phyloP scores from a whole-genome alignment of 2,888 invertebrate genomes.

The Oscheius sp. region DNA sequence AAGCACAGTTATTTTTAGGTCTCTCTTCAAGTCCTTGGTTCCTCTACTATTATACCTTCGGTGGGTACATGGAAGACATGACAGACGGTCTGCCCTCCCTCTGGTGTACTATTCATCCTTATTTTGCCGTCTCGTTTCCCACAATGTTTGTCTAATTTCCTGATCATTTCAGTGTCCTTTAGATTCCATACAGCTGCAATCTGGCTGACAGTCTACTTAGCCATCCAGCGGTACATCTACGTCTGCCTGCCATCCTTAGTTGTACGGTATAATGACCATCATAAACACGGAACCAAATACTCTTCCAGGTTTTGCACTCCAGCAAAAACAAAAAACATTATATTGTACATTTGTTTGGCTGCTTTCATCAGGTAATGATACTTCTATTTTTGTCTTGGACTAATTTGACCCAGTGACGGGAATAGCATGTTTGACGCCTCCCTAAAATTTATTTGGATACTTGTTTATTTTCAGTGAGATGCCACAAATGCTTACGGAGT shows the following conservation, averaged over 20 bases:
- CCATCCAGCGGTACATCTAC: constrained; percentile 89
- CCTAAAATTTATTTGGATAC: neutral
- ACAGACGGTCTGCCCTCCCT: constrained; percentile 36
- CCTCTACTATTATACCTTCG: constrained; percentile 56
- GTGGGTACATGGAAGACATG: constrained; percentile 34
- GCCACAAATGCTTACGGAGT: constrained; percentile 35
- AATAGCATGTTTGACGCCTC: too few relatives aligned
- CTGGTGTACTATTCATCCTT: constrained; percentile 73
- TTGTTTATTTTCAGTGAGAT: constrained; percentile 32
- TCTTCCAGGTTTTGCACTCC: constrained; percentile 38
- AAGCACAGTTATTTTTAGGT: constrained; percentile 35
- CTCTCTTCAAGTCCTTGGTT: constrained; percentile 52
- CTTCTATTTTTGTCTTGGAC: neutral
- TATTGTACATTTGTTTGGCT: constrained; percentile 32
- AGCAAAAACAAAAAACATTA: constrained; percentile 28
- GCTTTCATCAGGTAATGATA: constrained; percentile 32
- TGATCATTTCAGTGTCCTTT: neutral
- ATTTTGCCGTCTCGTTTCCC: constrained; percentile 79
- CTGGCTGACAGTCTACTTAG: constrained; percentile 89
- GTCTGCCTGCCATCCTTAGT: constrained; percentile 91
- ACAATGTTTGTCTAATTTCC: constrained; percentile 77
- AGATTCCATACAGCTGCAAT: constrained; percentile 89
- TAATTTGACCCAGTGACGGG: too few relatives aligned
- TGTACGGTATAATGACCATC: constrained; percentile 76
- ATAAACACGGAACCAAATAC: neutral